Evolutionary conservation across 2,113 vertebrate genomes (phyloP).

Genomic region (Desmodus rotundus): DNA sequence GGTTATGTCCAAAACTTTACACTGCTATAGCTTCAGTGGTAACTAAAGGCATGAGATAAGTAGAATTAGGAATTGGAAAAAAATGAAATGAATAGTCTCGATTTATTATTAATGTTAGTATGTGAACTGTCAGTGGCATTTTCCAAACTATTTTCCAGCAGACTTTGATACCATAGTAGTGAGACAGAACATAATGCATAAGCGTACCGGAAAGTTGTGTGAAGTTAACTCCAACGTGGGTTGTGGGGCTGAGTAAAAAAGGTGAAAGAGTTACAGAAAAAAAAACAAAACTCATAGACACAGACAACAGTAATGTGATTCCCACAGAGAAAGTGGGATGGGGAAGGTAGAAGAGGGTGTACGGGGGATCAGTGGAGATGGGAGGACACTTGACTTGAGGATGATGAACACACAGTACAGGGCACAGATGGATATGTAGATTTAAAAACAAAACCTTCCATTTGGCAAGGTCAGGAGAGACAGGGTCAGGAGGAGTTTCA

Average conservation of each 20-base stretch:
- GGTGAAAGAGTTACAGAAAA: too few species aligned
- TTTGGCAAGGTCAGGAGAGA: slow-evolving; percentile 45
- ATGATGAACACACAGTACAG: too few species aligned
- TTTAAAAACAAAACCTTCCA: slow-evolving; percentile 43
- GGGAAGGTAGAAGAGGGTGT: too few species aligned
- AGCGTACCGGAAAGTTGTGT: not conserved
- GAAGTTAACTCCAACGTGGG: slow-evolving; percentile 40
- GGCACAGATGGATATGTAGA: not conserved
- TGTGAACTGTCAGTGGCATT: not conserved
- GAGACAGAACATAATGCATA: not conserved
- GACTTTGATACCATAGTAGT: not conserved
- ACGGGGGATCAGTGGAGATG: too few species aligned
- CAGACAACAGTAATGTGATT: too few species aligned
- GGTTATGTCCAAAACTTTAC: not conserved
- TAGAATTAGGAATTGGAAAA: not conserved
- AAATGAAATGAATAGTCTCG: not conserved
- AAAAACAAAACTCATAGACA: too few species aligned
- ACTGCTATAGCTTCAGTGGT: not conserved
- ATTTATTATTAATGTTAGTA: not conserved
- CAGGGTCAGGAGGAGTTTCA: not conserved
- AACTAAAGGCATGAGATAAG: not conserved
- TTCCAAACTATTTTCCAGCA: not conserved
- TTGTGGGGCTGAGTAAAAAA: too few species aligned
- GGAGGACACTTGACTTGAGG: too few species aligned
- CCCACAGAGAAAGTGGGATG: too few species aligned